Evolutionary conservation across 92 coral and sea anemone species (phyloP).

Genomic region (Porites lobata): DNA sequence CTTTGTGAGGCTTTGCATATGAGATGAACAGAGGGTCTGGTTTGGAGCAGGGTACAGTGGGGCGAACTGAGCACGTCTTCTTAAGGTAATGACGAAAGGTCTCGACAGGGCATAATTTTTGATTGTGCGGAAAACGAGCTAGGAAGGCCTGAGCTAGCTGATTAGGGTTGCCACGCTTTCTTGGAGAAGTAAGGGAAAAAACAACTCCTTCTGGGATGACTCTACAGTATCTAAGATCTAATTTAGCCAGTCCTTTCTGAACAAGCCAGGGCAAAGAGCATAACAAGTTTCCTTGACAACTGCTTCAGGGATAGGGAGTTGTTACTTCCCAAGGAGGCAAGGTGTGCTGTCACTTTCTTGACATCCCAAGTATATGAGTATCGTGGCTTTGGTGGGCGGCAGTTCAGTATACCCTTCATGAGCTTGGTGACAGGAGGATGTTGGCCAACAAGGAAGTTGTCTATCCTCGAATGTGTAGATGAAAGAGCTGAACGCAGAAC

Average conservation of each 20-base stretch:
- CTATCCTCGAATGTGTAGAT: slow-evolving; percentile 30
- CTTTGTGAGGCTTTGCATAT: slow-evolving; percentile 7
- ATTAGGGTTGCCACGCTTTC: slow-evolving; percentile 10
- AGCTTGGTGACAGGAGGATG: slow-evolving; percentile 45
- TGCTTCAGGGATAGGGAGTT: slow-evolving; percentile 10
- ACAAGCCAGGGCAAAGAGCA: slow-evolving; percentile 45
- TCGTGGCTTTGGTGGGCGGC: slow-evolving; percentile 56
- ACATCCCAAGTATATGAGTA: slow-evolving; percentile 31
- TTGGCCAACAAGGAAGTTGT: slow-evolving; percentile 51
- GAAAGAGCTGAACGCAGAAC: slow-evolving; percentile 48
- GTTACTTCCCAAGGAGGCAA: slow-evolving; percentile 34
- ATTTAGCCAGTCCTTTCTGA: slow-evolving; percentile 22
- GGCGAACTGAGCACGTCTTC: neutral
- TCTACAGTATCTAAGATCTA: slow-evolving; percentile 46
- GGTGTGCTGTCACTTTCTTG: slow-evolving; percentile 7
- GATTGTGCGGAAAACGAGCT: slow-evolving; percentile 12
- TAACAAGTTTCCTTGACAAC: slow-evolving; percentile 30
- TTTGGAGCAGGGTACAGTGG: neutral
- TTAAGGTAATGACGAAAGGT: neutral
- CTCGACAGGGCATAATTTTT: neutral
- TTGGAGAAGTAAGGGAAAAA: slow-evolving; percentile 20
- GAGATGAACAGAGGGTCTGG: slow-evolving; percentile 5
- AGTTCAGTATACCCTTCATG: slow-evolving; percentile 51
- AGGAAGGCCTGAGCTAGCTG: slow-evolving; percentile 2
- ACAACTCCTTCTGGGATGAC: slow-evolving; percentile 38